Base-by-base conservation (phyloP, 1,140 invertebrate species). In the Doryteuthis pealeii region DNA sequence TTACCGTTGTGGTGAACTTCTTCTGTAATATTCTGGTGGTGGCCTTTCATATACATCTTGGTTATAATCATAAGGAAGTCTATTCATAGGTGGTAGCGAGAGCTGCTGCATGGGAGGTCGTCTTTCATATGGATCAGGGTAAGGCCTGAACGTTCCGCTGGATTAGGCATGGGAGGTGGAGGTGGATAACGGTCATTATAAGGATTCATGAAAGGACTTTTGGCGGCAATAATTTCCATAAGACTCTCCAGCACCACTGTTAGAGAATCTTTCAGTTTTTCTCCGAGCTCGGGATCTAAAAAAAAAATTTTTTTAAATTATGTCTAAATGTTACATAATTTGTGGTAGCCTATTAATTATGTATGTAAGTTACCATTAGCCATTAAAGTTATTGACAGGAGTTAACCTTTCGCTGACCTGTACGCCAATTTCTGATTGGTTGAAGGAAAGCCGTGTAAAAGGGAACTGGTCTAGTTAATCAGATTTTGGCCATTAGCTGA, bases 91-190 rank as follows among this genome's bases (percentile, higher is more conserved):
- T 70, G 78, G 76, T 33, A 74, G 65, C 15, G 28, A 40, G 10
- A 10, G 10, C 3, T 10, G 35, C 35, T 40, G 35, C 35, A 40
- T 26, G 40, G 77, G 78, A 4, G 79, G 80, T n/a, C 82, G 62
- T 49, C 83, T 81, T 45, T 83, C 82, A 71, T 83, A 84, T 0
- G 82, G 81, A 65, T 84, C 83, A 73, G 81, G 74, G 58, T 83
- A 84, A n/a, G 83, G 82, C 58, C 78, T 77, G 77, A 84, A 66
- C 83, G 78, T 71, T 83, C 82, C 70, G 72, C 71, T n/a, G 77
- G 67, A 43, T 62, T 4, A 26, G 58, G 58, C 58, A 62, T 62
- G 3, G 79, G 80, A 30, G 83, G 80, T 2, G 80, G 83, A 49
- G 78, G 82, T 3, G 76, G 73, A 65, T 83, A 83, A 35, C 77